A percentile compares a stretch with the other conserved stretches of the same genome.
These are phyloP conservation scores for Bradypus variegatus DNA, from an alignment of 2,797 vertebrate genomes.

Conservation along the genomic window DNA sequence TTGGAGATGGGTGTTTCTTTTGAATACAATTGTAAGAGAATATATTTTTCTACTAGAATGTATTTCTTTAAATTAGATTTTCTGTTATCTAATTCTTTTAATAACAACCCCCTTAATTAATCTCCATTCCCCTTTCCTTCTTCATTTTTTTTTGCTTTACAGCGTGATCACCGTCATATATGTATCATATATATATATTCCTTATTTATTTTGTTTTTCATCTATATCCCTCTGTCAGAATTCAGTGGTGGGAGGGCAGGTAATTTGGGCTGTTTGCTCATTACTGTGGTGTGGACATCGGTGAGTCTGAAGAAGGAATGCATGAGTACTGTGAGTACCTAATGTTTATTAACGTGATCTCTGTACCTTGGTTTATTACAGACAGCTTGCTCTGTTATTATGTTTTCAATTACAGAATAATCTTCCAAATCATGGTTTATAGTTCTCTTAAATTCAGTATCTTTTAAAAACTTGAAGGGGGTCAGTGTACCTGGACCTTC, in stretches of 20 bases:
- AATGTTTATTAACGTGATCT: too few species aligned
- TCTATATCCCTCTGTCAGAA: background rate
- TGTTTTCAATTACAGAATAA: background rate
- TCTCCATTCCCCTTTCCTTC: background rate
- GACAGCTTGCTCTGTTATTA: background rate
- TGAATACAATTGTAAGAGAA: background rate
- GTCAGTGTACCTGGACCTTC: too few species aligned
- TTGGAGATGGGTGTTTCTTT: background rate
- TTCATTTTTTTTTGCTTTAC: accelerated
- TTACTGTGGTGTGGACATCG: too few species aligned
- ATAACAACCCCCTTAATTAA: background rate
- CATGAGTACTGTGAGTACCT: accelerated
- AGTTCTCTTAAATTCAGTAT: background rate
- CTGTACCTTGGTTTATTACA: background rate
- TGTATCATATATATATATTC: background rate
- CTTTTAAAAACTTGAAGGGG: background rate
- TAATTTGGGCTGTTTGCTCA: background rate
- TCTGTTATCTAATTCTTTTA: background rate
- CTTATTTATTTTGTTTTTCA: too few species aligned
- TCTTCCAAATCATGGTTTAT: background rate
- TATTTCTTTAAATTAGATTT: background rate
- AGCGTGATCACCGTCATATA: background rate
- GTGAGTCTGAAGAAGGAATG: background rate
- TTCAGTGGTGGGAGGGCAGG: background rate
- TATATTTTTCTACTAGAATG: background rate